phyloP scores from a whole-genome alignment of 2,888 invertebrate species.

The Drosophila cyrtoloma region DNA sequence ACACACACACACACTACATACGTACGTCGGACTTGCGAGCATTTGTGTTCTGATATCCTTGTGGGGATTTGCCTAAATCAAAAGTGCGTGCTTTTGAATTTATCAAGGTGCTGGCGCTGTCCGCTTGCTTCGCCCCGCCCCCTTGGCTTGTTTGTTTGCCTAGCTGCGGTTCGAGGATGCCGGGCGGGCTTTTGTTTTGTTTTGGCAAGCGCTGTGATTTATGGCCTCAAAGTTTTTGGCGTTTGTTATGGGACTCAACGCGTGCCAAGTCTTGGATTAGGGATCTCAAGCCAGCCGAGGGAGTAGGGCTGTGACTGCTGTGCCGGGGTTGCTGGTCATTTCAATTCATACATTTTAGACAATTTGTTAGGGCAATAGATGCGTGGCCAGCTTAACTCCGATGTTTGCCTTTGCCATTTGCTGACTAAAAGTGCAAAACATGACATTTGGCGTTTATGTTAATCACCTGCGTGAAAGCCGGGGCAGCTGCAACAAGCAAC shows the following conservation, averaged over 20 bases:
- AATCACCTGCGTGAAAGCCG: slow-evolving; percentile 85
- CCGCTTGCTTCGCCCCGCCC: slow-evolving; percentile 21
- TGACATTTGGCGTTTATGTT: slow-evolving; percentile 84
- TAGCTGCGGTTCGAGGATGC: slow-evolving; percentile 64
- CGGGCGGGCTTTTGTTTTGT: slow-evolving; percentile 57
- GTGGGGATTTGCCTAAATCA: slow-evolving; percentile 75
- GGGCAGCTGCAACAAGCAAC: slow-evolving; percentile 73
- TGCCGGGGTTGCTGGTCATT: slow-evolving; percentile 47
- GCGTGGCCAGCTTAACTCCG: slow-evolving; percentile 50
- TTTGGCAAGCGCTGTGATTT: slow-evolving; percentile 84
- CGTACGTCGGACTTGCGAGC: slow-evolving; percentile 12
- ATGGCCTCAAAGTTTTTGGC: slow-evolving; percentile 81
- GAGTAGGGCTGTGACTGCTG: not conserved
- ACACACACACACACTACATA: slow-evolving; percentile 5
- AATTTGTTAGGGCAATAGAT: slow-evolving; percentile 66
- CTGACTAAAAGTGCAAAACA: slow-evolving; percentile 70
- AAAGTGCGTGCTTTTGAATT: slow-evolving; percentile 82
- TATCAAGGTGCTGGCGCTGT: slow-evolving; percentile 70
- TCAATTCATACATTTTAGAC: slow-evolving; percentile 54
- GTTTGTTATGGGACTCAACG: slow-evolving; percentile 63
- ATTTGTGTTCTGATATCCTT: slow-evolving; percentile 60
- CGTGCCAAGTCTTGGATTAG: slow-evolving; percentile 73
- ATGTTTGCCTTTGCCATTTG: slow-evolving; percentile 34
- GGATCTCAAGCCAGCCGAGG: slow-evolving; percentile 21
- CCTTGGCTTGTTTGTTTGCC: slow-evolving; percentile 59